phyloP scores from a whole-genome alignment of 1,140 invertebrate species.

The Drosophila malerkotliana region DNA sequence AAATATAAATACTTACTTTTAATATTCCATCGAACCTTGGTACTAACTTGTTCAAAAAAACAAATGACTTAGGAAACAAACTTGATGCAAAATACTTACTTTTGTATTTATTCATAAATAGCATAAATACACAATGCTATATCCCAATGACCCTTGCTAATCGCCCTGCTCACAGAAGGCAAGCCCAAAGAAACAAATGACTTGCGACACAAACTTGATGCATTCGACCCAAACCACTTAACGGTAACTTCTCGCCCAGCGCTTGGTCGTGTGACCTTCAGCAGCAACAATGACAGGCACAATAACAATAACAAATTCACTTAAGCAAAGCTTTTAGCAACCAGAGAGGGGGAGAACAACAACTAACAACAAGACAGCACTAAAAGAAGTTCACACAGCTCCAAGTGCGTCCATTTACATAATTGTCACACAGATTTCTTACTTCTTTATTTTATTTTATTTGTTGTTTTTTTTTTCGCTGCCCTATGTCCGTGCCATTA shows the following conservation, averaged over 20 bases:
- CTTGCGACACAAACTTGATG: constrained; percentile 72
- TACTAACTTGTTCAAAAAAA: neutral
- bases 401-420: constrained; percentile 78
- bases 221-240: constrained; percentile 69
- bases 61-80: neutral
- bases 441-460: constrained; percentile 13
- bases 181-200: constrained; percentile 48
- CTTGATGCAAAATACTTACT: neutral
- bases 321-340: constrained; percentile 53
- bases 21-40: too few relatives aligned
- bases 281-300: constrained; percentile 19
- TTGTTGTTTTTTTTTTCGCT: constrained; percentile 2
- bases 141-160: constrained; percentile 23
- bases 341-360: neutral
- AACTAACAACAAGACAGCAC: constrained; percentile 6
- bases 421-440: constrained; percentile 76
- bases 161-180: neutral
- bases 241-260: constrained; percentile 53
- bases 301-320: constrained; percentile 57
- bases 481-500: constrained; percentile 59
- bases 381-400: constrained; percentile 46
- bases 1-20: too few relatives aligned
- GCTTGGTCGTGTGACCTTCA: constrained; percentile 63
- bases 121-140: constrained; percentile 4
- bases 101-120: neutral